These are phyloP conservation scores for Meloidogyne exigua DNA, from an alignment of 1,140 invertebrate species.

Conservation along the genomic window DNA sequence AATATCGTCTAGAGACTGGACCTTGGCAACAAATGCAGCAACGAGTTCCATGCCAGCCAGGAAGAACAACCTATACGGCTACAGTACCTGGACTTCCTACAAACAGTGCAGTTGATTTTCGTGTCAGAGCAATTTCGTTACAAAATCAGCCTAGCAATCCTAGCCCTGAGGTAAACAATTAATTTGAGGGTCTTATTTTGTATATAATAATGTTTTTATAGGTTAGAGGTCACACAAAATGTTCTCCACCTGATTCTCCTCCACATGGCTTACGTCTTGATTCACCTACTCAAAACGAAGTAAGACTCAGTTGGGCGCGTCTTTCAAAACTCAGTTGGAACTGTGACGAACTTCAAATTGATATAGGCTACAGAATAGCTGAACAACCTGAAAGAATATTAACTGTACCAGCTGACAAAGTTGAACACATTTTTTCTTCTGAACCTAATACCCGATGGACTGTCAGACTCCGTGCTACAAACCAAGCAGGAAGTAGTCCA, in stretches of 20 bases:
- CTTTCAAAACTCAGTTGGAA: conserved; percentile 60
- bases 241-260: conserved; percentile 56
- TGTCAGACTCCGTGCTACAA: conserved; percentile 55
- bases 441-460: conserved; percentile 61
- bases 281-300: conserved; percentile 59
- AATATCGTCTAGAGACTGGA: conserved; percentile 57
- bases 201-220: too few species aligned
- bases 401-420: conserved; percentile 57
- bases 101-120: conserved; percentile 57
- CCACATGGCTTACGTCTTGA: conserved; percentile 59
- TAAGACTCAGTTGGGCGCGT: conserved; percentile 58
- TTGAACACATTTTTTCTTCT: conserved; percentile 62
- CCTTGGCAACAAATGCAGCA: conserved; percentile 56
- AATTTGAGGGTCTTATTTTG: too few species aligned
- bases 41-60: conserved; percentile 55
- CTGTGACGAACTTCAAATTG: conserved; percentile 59
- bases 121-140: conserved; percentile 51
- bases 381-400: conserved; percentile 59
- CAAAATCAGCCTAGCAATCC: conserved; percentile 58
- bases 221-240: conserved; percentile 58
- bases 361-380: conserved; percentile 57
- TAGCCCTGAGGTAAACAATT: conserved; percentile 52
- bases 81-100: conserved; percentile 60
- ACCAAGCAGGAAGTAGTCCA: conserved; percentile 55
- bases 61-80: conserved; percentile 51